phyloP scores from a whole-genome alignment of 2,888 invertebrate genomes.

The Cataglyphis albicans region DNA sequence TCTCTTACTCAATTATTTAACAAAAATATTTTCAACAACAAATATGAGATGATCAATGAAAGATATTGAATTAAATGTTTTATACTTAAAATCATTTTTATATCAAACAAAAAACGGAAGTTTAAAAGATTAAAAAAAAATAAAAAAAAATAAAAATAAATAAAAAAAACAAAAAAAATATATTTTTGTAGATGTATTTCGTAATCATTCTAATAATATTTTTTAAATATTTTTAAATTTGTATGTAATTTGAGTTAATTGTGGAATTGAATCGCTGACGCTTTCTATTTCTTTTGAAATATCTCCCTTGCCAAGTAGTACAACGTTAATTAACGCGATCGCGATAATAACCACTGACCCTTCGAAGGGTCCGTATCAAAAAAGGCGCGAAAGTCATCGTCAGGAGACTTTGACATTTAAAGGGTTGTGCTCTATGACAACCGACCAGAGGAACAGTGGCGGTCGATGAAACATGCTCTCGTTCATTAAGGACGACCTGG shows the following conservation, averaged over 20 bases:
- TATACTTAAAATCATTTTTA: conserved; percentile 4
- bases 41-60: neutral
- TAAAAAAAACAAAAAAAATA: neutral
- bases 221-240: neutral
- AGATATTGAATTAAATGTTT: neutral
- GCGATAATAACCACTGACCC: conserved; percentile 22
- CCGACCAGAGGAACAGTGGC: neutral
- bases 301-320: neutral
- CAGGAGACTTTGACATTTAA: conserved; percentile 53
- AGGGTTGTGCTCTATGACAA: conserved; percentile 16
- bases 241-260: neutral
- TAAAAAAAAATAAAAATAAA: neutral
- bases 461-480: conserved; percentile 36
- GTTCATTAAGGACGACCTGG: conserved; percentile 47
- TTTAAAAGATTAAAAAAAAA: neutral
- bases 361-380: conserved; percentile 26
- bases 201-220: neutral
- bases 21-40: neutral
- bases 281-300: neutral
- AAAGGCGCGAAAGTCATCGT: conserved; percentile 32
- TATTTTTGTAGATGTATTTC: neutral
- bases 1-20: conserved; percentile 21
- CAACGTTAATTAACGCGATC: neutral
- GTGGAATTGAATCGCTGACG: conserved; percentile 1
- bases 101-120: neutral